Base-by-base conservation (phyloP, 2,113 vertebrate genomes). In the Sporophila hypoxantha region DNA sequence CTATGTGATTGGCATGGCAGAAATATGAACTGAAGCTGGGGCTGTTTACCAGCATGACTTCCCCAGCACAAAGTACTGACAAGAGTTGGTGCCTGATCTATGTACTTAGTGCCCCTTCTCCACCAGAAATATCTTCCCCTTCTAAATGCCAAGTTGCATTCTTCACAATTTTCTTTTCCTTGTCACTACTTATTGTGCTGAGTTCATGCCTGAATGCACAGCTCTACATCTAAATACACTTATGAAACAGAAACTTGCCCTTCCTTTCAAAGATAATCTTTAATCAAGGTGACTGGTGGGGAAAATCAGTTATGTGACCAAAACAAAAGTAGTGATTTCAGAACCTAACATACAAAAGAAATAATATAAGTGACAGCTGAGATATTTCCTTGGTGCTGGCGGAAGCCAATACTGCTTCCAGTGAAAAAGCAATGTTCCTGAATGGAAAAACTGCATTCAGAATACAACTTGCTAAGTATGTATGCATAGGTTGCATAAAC, bases 221-320 rank as follows among this genome's bases (percentile, higher is more conserved):
- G 65, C 53, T 82, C 71, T 67, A 34, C 73, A 74, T 87, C 41
- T 66, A 62, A 78, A 76, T 14, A 88, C 7, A 34, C 41, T 85
- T 87, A 77, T 0, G 2, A 83, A 91, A 75, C 34, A 92, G n/a
- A 87, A 88, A 85, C 27, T 41, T 71, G 57, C 55, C 86, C 74
- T 87, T 60, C 22, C 44, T 85, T 87, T 60, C 61, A 71, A 71
- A 89, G 41, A 29, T 62, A 61, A 74, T 85, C 47, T 76, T 87
- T 92, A 85, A 89, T 87, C 68, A 75, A 89, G 73, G 53, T 71
- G 91, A 89, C 89, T 85, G 73, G 67, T 76, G 25, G 56, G 62
- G 37, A 86, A 18, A 89, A 89, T 50, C 49, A 64, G 68, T 75
- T 92, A 79, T 8, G 49, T 85, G 68, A 85, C 76, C 8, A 80